Conservation (phyloP, 1,140 invertebrate genomes). For the Bombus consobrinus region DNA sequence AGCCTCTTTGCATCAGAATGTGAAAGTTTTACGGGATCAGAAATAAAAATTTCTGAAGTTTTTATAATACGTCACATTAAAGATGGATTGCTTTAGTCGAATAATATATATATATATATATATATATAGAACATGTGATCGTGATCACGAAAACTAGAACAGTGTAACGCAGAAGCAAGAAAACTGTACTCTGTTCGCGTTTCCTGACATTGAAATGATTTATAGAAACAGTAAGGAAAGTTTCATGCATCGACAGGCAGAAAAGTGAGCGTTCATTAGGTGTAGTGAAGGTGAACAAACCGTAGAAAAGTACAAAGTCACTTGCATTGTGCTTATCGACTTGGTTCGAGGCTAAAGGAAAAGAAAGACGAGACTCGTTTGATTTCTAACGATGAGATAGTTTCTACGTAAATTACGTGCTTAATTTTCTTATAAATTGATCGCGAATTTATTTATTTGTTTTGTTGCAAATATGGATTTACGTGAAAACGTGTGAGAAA, state of each 20-base stretch:
- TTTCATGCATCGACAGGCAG: background rate
- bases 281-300: conserved; percentile 23
- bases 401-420: background rate
- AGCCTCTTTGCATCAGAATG: background rate
- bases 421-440: background rate
- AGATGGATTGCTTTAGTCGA: too few relatives aligned
- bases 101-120: too few relatives aligned
- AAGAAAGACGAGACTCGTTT: too few relatives aligned
- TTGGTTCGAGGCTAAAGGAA: too few relatives aligned
- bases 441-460: too few relatives aligned
- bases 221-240: background rate
- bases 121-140: too few relatives aligned
- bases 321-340: background rate
- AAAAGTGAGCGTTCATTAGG: conserved; percentile 8
- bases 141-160: background rate
- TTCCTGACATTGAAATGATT: conserved; percentile 16
- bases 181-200: background rate
- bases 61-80: too few relatives aligned
- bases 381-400: background rate
- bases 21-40: background rate
- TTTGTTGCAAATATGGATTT: background rate
- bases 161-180: background rate
- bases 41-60: background rate
- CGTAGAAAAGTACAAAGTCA: background rate
- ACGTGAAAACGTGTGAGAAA: background rate